Evolutionary conservation across 2,113 vertebrate species (phyloP).

Genomic region (Nematolebias whitei): DNA sequence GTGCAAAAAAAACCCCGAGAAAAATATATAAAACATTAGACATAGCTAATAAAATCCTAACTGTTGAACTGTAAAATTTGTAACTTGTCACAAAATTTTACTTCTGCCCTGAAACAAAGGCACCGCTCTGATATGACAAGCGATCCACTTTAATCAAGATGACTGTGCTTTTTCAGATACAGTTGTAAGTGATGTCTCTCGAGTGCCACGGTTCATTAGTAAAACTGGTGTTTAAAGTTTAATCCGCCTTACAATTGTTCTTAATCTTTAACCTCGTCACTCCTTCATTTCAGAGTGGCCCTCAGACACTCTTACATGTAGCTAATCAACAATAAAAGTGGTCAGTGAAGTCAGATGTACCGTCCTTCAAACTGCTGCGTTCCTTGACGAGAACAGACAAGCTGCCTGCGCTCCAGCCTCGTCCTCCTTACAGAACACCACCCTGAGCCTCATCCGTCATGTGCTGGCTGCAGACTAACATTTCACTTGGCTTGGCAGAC

Average conservation of each 20-base stretch:
- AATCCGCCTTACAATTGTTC: conserved; percentile 38
- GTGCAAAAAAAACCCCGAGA: background rate
- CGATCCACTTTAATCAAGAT: conserved; percentile 51
- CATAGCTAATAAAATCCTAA: conserved; percentile 1
- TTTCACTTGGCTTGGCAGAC: conserved; percentile 78
- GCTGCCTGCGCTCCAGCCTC: conserved; percentile 57
- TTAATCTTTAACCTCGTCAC: conserved; percentile 38
- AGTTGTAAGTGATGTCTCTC: conserved; percentile 30
- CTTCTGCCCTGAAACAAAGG: conserved; percentile 1
- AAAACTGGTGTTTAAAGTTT: conserved; percentile 53
- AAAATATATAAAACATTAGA: too few relatives aligned
- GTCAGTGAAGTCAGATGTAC: conserved; percentile 54
- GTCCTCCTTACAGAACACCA: conserved; percentile 71
- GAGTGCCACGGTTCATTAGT: conserved; percentile 57
- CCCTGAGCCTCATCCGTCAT: conserved; percentile 70
- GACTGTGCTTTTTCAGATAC: conserved; percentile 31
- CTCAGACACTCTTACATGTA: conserved; percentile 31
- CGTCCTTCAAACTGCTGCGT: conserved; percentile 70
- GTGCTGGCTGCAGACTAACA: conserved; percentile 71
- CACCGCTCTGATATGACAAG: conserved; percentile 26
- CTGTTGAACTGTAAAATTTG: conserved; percentile 21
- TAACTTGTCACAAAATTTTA: conserved; percentile 21
- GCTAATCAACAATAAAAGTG: conserved; percentile 66
- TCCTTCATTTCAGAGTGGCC: conserved; percentile 30
- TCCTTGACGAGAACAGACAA: conserved; percentile 69